Evolutionary conservation across 2,113 vertebrate genomes (phyloP), one percentile per base, ranked within the genome.

Genomic region (Cavia aperea): DNA sequence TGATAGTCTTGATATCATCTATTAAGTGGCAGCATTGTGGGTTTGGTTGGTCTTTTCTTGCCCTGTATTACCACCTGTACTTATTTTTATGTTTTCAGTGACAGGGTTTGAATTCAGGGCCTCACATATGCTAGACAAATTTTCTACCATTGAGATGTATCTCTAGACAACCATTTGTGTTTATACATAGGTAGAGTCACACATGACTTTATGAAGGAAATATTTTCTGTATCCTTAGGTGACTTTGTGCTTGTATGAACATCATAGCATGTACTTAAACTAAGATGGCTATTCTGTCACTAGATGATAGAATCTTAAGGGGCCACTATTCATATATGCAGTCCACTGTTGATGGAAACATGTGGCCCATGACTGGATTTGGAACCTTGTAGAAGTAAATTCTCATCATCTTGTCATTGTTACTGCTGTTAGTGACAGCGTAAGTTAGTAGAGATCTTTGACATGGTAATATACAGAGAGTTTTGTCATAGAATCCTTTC

Each of bases 371-470:
- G 51, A 56, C 39, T 70, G 15, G 86, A 83, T 73, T 86, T 86
- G n/a, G 49, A 93, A 62, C n/a, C 31, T n/a, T 89, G 19, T 90
- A 91, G 56, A 94, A 92, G 62, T 88, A 89, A 95, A 92, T 87
- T 54, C 29, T 88, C 84, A 91, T 77, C 10, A 65, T 91, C 56
- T 77, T n/a, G 29, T 90, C 73, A 86, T 86, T 77, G 66, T 89
- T 77, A 78, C n/a, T 68, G 23, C 7, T 86, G 46, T 92, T 79
- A 90, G 85, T 86, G 83, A 63, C 33, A 91, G n/a, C 43, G 88
- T 63, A 90, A 89, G 39, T 82, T 75, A 92, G 39, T 70, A 39
- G 63, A 23, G 21, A 51, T 73, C 49, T 95, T 90, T 94, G 54
- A 79, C 79, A 78, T 65, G 21, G 43, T 58, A 89, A 89, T 75